These are phyloP conservation scores for Stenichneumon culpator DNA, from an alignment of 2,888 invertebrate genomes.

Conservation along the genomic window DNA sequence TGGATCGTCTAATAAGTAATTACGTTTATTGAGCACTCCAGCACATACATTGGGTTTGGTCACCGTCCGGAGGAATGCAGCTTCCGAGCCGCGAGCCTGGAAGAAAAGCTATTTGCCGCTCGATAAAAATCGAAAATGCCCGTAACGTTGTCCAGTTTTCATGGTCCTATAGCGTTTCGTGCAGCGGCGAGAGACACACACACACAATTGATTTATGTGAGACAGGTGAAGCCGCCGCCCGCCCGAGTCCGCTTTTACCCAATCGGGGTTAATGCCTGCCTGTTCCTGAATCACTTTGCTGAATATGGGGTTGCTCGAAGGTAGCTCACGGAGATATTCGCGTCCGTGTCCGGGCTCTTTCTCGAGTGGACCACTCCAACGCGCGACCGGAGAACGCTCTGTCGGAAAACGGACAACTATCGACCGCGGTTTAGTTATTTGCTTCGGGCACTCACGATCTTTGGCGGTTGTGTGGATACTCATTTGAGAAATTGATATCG, in stretches of 20 bases:
- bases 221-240: constrained; percentile 68
- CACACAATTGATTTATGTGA: constrained; percentile 75
- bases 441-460: constrained; percentile 60
- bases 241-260: constrained; percentile 70
- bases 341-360: constrained; percentile 62
- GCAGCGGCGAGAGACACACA: constrained; percentile 16
- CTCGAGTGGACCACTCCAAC: constrained; percentile 27
- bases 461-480: constrained; percentile 38
- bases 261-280: constrained; percentile 71
- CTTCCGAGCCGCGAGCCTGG: constrained; percentile 3
- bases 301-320: constrained; percentile 65
- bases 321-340: constrained; percentile 58
- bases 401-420: background rate
- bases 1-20: constrained; percentile 73
- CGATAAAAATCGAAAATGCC: constrained; percentile 15
- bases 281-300: constrained; percentile 70
- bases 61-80: constrained; percentile 67
- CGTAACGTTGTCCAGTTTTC: constrained; percentile 38
- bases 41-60: constrained; percentile 48
- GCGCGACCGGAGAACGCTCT: constrained; percentile 7
- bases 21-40: constrained; percentile 71
- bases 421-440: constrained; percentile 41
- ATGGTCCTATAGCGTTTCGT: constrained; percentile 61
- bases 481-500: constrained; percentile 51
- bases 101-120: constrained; percentile 18